phyloP scores from a whole-genome alignment of 2,797 vertebrate genomes.

The Sternarchorhynchus goeldii region DNA sequence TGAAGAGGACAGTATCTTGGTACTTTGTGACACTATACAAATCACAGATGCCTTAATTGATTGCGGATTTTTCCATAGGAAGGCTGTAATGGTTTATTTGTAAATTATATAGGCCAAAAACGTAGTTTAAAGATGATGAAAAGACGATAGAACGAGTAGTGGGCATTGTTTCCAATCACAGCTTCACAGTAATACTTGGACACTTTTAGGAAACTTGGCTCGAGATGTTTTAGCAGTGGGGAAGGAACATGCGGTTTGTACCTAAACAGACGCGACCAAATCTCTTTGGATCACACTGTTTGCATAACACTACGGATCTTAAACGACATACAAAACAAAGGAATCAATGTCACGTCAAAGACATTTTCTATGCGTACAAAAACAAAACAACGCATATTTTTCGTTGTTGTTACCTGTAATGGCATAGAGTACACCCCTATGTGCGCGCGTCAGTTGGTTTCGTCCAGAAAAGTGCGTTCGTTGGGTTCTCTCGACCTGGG shows the following conservation, averaged over 20 bases:
- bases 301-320: not conserved
- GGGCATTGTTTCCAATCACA: not conserved
- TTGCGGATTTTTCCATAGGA: too few species aligned
- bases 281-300: not conserved
- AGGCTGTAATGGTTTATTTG: too few species aligned
- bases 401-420: too few species aligned
- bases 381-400: not conserved
- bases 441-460: conserved; percentile 13
- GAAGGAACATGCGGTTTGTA: not conserved
- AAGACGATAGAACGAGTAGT: too few species aligned
- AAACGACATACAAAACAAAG: not conserved
- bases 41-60: too few species aligned
- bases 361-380: not conserved
- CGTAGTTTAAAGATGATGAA: too few species aligned
- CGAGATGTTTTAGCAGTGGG: not conserved
- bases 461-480: not conserved
- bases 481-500: conserved; percentile 21
- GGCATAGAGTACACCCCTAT: not conserved
- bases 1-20: not conserved
- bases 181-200: not conserved
- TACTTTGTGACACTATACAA: too few species aligned
- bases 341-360: not conserved
- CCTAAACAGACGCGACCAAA: conserved; percentile 33
- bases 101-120: too few species aligned
- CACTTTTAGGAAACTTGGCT: not conserved